These are phyloP conservation scores for Enteromius trimaculatus DNA, from an alignment of 2,797 vertebrate genomes.

Conservation along the genomic window DNA sequence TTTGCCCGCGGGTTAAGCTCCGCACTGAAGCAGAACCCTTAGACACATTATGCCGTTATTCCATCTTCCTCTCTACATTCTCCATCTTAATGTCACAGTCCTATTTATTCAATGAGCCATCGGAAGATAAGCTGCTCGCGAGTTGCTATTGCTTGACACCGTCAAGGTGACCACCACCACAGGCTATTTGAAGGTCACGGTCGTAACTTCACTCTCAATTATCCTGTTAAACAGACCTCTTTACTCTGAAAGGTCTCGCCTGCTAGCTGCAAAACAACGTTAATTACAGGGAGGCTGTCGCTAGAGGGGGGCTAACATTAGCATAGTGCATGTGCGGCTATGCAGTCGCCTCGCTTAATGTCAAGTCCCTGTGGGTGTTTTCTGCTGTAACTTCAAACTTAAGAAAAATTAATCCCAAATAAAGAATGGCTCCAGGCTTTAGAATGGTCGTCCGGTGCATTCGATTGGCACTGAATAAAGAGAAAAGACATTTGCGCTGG, in stretches of 20 bases:
- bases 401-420: constrained; percentile 30
- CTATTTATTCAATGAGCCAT: constrained; percentile 41
- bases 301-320: constrained; percentile 63
- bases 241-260: constrained; percentile 67
- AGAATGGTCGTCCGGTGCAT: neutral
- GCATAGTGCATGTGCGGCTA: constrained; percentile 51
- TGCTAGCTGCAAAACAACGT: constrained; percentile 65
- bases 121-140: constrained; percentile 32
- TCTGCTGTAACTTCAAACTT: constrained; percentile 45
- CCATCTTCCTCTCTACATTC: constrained; percentile 21
- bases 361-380: constrained; percentile 48
- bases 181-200: constrained; percentile 58
- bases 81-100: constrained; percentile 2
- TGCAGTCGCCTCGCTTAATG: constrained; percentile 49
- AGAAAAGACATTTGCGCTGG: neutral
- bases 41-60: constrained; percentile 45
- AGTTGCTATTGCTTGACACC: constrained; percentile 35
- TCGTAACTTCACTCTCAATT: constrained; percentile 65
- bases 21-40: constrained; percentile 51
- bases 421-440: constrained; percentile 3
- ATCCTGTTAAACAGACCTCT: constrained; percentile 72
- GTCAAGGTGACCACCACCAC: constrained; percentile 59
- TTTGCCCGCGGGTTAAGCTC: constrained; percentile 56
- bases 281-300: constrained; percentile 71
- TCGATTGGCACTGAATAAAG: neutral